Percentiles rank a stretch among this genome's conserved stretches.
Conservation (phyloP, 2,888 invertebrate genomes). For the Cheilosia vernalis region DNA sequence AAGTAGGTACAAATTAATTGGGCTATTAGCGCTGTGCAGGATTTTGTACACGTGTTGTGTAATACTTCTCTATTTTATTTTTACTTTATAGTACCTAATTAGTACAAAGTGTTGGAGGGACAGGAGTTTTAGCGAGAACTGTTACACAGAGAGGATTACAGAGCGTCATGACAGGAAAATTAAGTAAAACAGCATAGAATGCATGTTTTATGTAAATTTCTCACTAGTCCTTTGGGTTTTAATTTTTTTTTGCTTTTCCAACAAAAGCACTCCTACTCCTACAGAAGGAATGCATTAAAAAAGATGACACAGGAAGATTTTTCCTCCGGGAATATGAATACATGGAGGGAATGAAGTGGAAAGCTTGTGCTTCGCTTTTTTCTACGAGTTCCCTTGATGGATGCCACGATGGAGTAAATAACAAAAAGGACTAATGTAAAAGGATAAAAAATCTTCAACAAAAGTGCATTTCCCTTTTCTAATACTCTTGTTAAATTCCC, state of each 20-base stretch:
- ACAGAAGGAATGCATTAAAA: slow-evolving; percentile 55
- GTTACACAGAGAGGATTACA: slow-evolving; percentile 5
- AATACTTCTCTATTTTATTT: neutral
- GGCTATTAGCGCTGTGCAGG: slow-evolving; percentile 45
- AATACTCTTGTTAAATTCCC: slow-evolving; percentile 40
- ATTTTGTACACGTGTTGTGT: slow-evolving; percentile 46
- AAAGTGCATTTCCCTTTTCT: slow-evolving; percentile 20
- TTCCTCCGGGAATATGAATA: neutral
- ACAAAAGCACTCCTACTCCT: slow-evolving; percentile 53
- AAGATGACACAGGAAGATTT: slow-evolving; percentile 45
- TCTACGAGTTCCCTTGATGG: slow-evolving; percentile 26
- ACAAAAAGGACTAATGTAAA: neutral
- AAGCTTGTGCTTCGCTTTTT: slow-evolving; percentile 6
- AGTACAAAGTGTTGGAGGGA: slow-evolving; percentile 33
- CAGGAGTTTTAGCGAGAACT: slow-evolving; percentile 18
- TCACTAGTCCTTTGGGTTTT: neutral
- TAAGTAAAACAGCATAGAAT: slow-evolving; percentile 53
- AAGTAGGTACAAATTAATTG: slow-evolving; percentile 55
- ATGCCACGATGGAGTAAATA: slow-evolving; percentile 13
- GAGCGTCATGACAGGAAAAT: slow-evolving; percentile 37
- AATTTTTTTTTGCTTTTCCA: neutral
- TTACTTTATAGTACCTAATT: slow-evolving; percentile 17
- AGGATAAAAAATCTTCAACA: neutral
- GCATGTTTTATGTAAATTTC: slow-evolving; percentile 59
- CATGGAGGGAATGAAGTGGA: slow-evolving; percentile 58